Percentiles rank a stretch among this genome's conserved stretches.
Conservation (phyloP, 2,888 invertebrate genomes). For the Macrophya annulata region DNA sequence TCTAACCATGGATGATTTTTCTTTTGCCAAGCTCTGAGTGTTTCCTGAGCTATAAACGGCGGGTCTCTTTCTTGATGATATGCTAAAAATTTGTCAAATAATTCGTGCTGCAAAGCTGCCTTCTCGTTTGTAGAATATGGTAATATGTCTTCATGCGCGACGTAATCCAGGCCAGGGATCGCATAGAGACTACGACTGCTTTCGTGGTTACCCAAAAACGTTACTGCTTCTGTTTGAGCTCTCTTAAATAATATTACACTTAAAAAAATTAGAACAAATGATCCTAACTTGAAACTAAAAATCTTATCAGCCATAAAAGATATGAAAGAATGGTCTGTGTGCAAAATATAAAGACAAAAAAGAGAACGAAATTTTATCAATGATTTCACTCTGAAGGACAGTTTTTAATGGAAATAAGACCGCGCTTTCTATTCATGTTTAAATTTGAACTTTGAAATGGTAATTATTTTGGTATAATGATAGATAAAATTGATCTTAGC, state of each 20-base stretch:
- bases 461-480: slow-evolving; percentile 2
- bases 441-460: neutral
- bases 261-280: neutral
- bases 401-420: neutral
- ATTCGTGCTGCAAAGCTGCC: slow-evolving; percentile 95
- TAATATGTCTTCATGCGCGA: slow-evolving; percentile 98
- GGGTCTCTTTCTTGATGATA: slow-evolving; percentile 92
- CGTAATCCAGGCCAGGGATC: slow-evolving; percentile 98
- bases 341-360: neutral
- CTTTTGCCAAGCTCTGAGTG: slow-evolving; percentile 96
- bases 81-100: slow-evolving; percentile 97
- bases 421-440: neutral
- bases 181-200: slow-evolving; percentile 97
- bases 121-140: slow-evolving; percentile 95
- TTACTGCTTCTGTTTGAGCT: slow-evolving; percentile 99
- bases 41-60: slow-evolving; percentile 93
- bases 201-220: slow-evolving; percentile 97
- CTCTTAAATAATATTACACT: slow-evolving; percentile 82
- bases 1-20: slow-evolving; percentile 99
- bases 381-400: neutral
- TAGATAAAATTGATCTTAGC: slow-evolving; percentile 47
- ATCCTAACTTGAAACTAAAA: neutral
- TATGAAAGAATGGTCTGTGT: neutral
- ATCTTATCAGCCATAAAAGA: neutral
- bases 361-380: neutral